A percentile compares a stretch with the other conserved stretches of the same genome.
These are phyloP conservation scores for Clupea harengus DNA, from an alignment of 2,113 vertebrate genomes.

Conservation along the genomic window DNA sequence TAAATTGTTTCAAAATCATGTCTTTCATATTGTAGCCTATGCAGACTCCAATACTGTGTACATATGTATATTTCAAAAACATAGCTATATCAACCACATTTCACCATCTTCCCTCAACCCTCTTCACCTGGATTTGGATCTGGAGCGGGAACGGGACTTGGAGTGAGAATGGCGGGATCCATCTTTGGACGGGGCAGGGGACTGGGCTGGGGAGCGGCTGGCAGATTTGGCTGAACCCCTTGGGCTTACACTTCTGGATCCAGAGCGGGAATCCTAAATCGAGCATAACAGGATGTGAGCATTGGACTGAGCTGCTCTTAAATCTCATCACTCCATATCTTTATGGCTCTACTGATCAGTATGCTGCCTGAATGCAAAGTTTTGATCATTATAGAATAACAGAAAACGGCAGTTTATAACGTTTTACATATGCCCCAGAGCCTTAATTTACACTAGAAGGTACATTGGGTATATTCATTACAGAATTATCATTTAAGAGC, in stretches of 20 bases:
- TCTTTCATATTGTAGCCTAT: background rate
- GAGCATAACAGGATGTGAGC: constrained; percentile 57
- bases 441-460: background rate
- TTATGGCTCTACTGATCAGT: background rate
- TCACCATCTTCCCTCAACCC: constrained; percentile 31
- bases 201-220: constrained; percentile 77
- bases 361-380: background rate
- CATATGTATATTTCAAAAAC: too few species aligned
- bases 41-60: background rate
- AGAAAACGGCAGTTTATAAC: background rate
- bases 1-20: background rate
- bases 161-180: constrained; percentile 85
- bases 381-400: background rate
- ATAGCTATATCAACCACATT: background rate
- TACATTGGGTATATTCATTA: background rate
- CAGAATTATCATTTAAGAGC: background rate
- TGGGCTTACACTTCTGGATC: constrained; percentile 90
- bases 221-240: constrained; percentile 87
- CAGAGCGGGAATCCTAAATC: constrained; percentile 90
- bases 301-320: constrained; percentile 15
- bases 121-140: constrained; percentile 88
- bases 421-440: background rate
- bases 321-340: background rate
- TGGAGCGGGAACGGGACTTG: constrained; percentile 82
- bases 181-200: constrained; percentile 84